Evolutionary conservation across 2,797 vertebrate genomes (phyloP), one percentile per base, ranked within the genome.

Genomic region (Pipistrellus pipistrellus): DNA sequence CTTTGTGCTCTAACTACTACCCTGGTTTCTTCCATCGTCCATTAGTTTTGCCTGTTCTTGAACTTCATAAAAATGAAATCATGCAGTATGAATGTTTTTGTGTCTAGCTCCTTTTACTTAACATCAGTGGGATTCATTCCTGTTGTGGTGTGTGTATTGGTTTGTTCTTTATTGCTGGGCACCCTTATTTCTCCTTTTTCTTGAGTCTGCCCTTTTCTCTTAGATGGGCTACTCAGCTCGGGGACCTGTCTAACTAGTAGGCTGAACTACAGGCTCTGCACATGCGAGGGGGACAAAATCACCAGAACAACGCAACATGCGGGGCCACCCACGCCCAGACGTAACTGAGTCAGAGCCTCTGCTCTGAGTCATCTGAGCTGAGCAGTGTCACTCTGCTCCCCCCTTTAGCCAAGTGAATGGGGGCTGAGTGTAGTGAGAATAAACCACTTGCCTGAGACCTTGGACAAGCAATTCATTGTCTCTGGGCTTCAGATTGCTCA

Each of bases 31-130:
- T 46, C 15, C 0, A 4, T 85, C 17, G 51, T 30, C 38, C 32
- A 46, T 83, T 84, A 48, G 30, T 84, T 87, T 57, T 57, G 55
- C n/a, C 72, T 88, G 8, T 8, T 91, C 62, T 91, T 85, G 13
- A 93, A 53, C 44, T 55, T 85, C 72, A 75, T 73, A 89, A 90
- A 73, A 55, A 32, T 46, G 11, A 38, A 78, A 85, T 83, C 13
- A 11, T 5, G 8, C 23, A 64, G 14, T 27, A 55, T 13, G 20
- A 6, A 51, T 27, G 14, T 64, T 64, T 38, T 20, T 64, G 44
- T 15, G 14, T 64, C 91, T n/a, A 55, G 25, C 23, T 86, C 32
- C 69, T 84, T 13, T 80, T 80, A 57, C 5, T 23, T 21, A 20
- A 75, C n/a, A 8, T 48, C 27, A 80, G 23, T 64, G 46, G 0